A percentile compares a stretch with the other conserved stretches of the same genome.
Conservation (phyloP, 2,888 invertebrate genomes). For the Caenorhabditis doughertyi region DNA sequence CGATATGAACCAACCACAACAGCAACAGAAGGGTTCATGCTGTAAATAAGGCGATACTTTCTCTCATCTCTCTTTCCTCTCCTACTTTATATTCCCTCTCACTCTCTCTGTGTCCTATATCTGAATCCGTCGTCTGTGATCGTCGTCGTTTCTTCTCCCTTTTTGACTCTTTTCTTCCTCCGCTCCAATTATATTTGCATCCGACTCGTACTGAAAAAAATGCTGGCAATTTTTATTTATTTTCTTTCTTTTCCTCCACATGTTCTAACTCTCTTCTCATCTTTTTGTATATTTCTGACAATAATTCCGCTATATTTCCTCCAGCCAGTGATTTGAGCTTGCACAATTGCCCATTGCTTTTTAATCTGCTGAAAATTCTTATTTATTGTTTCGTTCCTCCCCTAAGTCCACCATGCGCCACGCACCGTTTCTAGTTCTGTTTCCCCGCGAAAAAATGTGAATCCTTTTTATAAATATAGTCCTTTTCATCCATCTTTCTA, state of each 20-base stretch:
- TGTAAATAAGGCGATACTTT: constrained; percentile 67
- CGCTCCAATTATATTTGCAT: neutral
- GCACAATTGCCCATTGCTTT: constrained; percentile 36
- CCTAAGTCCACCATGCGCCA: neutral
- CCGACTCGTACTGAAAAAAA: constrained; percentile 8
- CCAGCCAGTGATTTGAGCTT: constrained; percentile 61
- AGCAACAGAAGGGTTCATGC: constrained; percentile 71
- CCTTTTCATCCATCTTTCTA: constrained; percentile 11
- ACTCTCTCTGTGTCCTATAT: constrained; percentile 38
- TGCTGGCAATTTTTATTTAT: constrained; percentile 24
- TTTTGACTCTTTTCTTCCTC: constrained; percentile 5
- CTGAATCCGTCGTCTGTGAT: constrained; percentile 52
- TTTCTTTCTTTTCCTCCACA: neutral
- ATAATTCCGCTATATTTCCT: constrained; percentile 5
- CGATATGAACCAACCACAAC: constrained; percentile 73
- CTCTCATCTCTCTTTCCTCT: constrained; percentile 7
- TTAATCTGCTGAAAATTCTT: constrained; percentile 12
- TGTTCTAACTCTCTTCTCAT: neutral
- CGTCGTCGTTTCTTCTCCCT: constrained; percentile 18
- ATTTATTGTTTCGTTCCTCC: constrained; percentile 41
- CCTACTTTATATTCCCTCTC: constrained; percentile 20
- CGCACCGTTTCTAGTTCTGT: neutral
- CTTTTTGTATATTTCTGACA: constrained; percentile 61
- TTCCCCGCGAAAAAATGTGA: constrained; percentile 13
- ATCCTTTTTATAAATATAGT: constrained; percentile 1